Percentiles rank a stretch among this genome's conserved stretches.
Conservation (phyloP, 2,797 vertebrate genomes). For the Morus bassanus region DNA sequence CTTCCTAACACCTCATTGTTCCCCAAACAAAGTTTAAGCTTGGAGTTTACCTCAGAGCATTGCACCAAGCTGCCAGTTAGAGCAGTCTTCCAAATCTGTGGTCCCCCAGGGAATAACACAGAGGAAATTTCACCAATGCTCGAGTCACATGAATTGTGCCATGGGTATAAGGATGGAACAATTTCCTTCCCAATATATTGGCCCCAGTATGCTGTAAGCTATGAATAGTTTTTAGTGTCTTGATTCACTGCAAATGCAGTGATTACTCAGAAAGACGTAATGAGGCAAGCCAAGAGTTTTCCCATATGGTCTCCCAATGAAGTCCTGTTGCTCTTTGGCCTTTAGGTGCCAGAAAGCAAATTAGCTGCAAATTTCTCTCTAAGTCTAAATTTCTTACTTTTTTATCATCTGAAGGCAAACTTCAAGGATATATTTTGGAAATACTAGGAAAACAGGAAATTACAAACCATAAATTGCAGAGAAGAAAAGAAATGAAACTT, state of each 20-base stretch:
- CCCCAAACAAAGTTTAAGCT: neutral
- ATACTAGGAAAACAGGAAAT: neutral
- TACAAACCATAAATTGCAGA: neutral
- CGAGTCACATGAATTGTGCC: neutral
- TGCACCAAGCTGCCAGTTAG: neutral
- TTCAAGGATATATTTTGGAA: neutral
- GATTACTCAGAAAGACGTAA: neutral
- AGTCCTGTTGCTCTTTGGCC: neutral
- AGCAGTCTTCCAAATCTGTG: neutral
- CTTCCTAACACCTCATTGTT: neutral
- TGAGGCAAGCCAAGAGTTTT: neutral
- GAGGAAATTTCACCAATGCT: neutral
- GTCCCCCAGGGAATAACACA: neutral
- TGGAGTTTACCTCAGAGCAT: neutral
- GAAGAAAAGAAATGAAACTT: neutral
- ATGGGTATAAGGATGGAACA: neutral
- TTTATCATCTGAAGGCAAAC: neutral
- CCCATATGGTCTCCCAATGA: neutral
- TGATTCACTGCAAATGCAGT: neutral
- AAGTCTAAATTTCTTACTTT: neutral
- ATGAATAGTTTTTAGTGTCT: neutral
- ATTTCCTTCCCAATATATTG: neutral
- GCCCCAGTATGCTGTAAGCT: neutral
- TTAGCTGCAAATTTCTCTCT: neutral
- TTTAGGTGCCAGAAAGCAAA: slow-evolving; percentile 2